Evolutionary conservation across 1,140 invertebrate species (phyloP).

Genomic region (Dinothrombium tinctorium): DNA sequence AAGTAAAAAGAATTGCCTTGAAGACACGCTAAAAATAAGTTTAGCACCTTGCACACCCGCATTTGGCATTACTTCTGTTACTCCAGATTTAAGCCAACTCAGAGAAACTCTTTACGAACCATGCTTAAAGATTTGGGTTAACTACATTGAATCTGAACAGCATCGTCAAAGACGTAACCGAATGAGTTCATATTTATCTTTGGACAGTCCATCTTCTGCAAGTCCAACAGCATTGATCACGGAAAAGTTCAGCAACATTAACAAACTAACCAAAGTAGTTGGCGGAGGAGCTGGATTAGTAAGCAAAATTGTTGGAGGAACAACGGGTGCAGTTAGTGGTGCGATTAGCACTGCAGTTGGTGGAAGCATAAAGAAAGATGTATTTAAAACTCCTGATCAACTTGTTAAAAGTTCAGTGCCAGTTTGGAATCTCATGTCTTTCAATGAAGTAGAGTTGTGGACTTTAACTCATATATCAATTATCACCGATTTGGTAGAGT

Average conservation of each 20-base stretch:
- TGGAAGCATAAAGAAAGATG: constrained; percentile 4
- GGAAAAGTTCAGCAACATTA: constrained; percentile 10
- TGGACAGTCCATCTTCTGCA: neutral
- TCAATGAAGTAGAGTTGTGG: constrained; percentile 23
- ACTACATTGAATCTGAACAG: constrained; percentile 9
- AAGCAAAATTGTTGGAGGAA: constrained; percentile 10
- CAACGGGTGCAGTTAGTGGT: constrained; percentile 4
- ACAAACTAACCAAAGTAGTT: constrained; percentile 8
- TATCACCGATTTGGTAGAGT: constrained; percentile 42
- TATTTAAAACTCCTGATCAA: neutral
- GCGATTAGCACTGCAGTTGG: constrained; percentile 5
- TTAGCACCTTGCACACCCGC: neutral
- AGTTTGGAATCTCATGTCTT: constrained; percentile 6
- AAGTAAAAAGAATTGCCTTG: constrained; percentile 69
- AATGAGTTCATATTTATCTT: neutral
- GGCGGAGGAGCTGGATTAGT: constrained; percentile 3
- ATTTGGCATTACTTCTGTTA: constrained; percentile 5
- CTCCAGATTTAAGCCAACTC: constrained; percentile 7
- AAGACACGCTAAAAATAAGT: constrained; percentile 10
- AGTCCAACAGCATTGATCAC: neutral
- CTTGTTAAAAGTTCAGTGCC: neutral
- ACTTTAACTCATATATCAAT: constrained; percentile 29
- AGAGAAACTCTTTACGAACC: constrained; percentile 3
- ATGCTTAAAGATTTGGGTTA: constrained; percentile 7
- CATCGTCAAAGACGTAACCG: neutral